Evolutionary conservation across 1,140 invertebrate species (phyloP), one percentile per base, ranked within the genome.

Genomic region (Trichomalopsis sarcophagae): DNA sequence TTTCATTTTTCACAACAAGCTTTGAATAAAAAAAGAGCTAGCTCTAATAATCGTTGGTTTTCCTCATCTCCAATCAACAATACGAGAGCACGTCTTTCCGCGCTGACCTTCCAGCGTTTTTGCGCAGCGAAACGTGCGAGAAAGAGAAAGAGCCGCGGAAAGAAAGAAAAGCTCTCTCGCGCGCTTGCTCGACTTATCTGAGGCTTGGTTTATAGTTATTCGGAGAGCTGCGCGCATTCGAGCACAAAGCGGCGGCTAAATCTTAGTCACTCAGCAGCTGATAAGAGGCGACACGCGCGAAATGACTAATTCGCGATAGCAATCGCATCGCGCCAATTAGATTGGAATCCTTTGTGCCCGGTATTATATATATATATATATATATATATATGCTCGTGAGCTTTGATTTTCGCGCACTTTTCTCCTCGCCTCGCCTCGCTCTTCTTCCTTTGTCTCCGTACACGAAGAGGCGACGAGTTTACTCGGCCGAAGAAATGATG

Each of bases 321-420:
- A 33, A 82, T 86, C 76, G 81, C 85, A 86, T 78, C 33, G 66
- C 47, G 66, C 81, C 85, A 82, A 86, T 86, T 86, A 86, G 68
- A 82, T 74, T 80, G 68, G 68, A 86, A 82, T 82, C 75, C 85
- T 86, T 86, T 86, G 81, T 86, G 62, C 10, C 14, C 30, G 3
- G 27, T 27, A 66, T 17, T 78, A 21, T 17, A 10, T 33, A 23
- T 78, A 30, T 21, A 17, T 40, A 30, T 77, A 77, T 47, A 47
- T 40, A 50, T 44, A 21, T 76, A 23, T n/a, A 7, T 44, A 47
- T 30, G 27, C 0, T 2, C 0, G 33, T 33, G 33, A 78, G 75
- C 80, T 82, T 76, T 81, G 71, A 85, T 85, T 85, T 85, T 74
- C 9, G 40, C n/a, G 3, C 71, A 5, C 27, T 30, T 66, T 73